Conservation (phyloP, 2,113 vertebrate genomes). For the Pardalotus punctatus region DNA sequence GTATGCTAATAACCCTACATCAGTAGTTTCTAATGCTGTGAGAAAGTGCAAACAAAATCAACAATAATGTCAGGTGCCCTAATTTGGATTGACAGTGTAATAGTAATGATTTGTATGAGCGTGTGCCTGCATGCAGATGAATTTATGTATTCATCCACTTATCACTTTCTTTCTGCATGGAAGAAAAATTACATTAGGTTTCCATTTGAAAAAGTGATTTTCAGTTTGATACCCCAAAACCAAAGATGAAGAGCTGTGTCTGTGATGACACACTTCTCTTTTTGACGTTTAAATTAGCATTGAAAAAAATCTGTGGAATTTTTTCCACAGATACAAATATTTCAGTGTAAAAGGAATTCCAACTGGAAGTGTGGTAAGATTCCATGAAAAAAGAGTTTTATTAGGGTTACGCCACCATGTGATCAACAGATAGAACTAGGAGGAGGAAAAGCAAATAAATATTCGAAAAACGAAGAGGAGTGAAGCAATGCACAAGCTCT, state of each 20-base stretch:
- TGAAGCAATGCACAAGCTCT: background rate
- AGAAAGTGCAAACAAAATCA: background rate
- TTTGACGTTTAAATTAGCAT: background rate
- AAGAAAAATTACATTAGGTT: background rate
- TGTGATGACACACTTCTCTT: background rate
- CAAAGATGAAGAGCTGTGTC: background rate
- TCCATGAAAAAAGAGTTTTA: background rate
- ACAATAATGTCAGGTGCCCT: background rate
- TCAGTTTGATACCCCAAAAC: background rate
- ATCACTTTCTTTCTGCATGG: background rate
- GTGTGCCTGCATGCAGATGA: background rate
- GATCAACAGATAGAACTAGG: background rate
- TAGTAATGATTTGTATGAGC: background rate
- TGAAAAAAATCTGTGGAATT: background rate
- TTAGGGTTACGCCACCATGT: background rate
- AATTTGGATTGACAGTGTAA: constrained; percentile 9
- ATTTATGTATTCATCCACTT: background rate
- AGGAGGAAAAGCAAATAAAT: background rate
- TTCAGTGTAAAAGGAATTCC: background rate
- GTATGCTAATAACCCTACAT: background rate
- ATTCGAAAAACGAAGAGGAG: background rate
- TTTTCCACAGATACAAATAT: background rate
- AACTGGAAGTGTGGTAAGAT: background rate
- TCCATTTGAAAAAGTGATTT: background rate
- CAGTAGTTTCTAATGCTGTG: background rate